Evolutionary conservation across 2,797 vertebrate genomes (phyloP), one percentile per base, ranked within the genome.

Genomic region (Antrozous pallidus): DNA sequence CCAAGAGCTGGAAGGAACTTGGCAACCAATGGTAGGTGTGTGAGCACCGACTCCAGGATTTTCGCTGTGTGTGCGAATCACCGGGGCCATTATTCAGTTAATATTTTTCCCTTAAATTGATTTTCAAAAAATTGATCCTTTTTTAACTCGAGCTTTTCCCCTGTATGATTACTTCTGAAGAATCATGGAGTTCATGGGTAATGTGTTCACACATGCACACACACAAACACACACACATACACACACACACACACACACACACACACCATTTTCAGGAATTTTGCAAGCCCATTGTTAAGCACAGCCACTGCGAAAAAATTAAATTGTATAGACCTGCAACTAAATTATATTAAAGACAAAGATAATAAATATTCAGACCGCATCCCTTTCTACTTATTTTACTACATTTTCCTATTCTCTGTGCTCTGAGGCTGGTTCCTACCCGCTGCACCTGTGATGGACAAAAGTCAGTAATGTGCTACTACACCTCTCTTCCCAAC

Each of bases 191-290:
- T 18, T 45, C 8, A 1, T 2, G 17, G 18, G 28, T 22, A 12
- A 36, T 12, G 2, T n/a, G 16, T 13, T 22, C 8, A 0, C 10
- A 0, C 8, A 1, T 1, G 2, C 1, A 0, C 8, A 0, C 20
- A 8, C 26, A 31, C 8, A 6, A 10, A 4, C 36, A 24, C 17
- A 26, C 36, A 28, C 13, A 40, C 36, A 4, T 31, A 24, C 13
- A n/a, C n/a, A n/a, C n/a, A n/a, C n/a, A n/a, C n/a, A 26, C 36
- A 28, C 10, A 40, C 49, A 13, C 3, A 0, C 28, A 4, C 28
- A 18, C n/a, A 8, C 42, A 71, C 0, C 13, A 20, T 51, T 18
- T 54, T 49, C 45, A 51, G 45, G 56, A n/a, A n/a, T 70, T 51
- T 45, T 69, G 18, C 2, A n/a, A 83, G 49, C 5, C 51, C 51